Evolutionary conservation across 2,113 vertebrate genomes (phyloP), one percentile per base, ranked within the genome.

Genomic region (Pterophyllum scalare): DNA sequence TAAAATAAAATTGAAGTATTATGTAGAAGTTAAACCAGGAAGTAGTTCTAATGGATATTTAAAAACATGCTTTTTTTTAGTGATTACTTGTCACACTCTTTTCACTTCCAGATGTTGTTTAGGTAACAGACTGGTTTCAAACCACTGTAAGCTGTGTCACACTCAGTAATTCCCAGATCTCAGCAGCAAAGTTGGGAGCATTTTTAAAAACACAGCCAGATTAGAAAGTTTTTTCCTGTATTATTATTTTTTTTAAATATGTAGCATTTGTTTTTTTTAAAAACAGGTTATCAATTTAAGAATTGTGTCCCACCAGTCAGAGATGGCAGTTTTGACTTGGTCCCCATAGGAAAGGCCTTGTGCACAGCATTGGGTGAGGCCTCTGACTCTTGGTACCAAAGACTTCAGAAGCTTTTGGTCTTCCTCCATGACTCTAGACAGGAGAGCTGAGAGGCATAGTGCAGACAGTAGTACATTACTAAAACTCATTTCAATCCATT

Each of bases 271-370:
- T 20, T 60, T n/a, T 24, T 24, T 75, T 56, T 62, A 38, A 33
- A n/a, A 67, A 20, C 1, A 22, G 0, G 20, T 60, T 33, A 38
- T 74, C 12, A 10, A 20, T 35, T 81, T 57, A 15, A n/a, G 4
- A 86, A 59, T 20, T 75, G 46, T 2, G 8, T 38, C 96, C 96
- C 83, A 97, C 96, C 96, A 97, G 88, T 96, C 90, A 28, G 86
- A 86, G 56, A 97, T 91, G 22, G 94, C 75, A 0, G 80, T 91
- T 86, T 96, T 95, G 61, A 95, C 92, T 59, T 94, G 92, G 0
- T 72, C 82, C 11, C 92, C 91, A 15, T 89, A 94, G 26, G 90
- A 83, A 49, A 96, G 88, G 22, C 92, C 91, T 22, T 94, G 81
- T n/a, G 85, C 67, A 33, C 95, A 95, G 19, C 80, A 87, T 13